These are phyloP conservation scores for Mizuhopecten yessoensis DNA, from an alignment of 1,140 invertebrate genomes.

Conservation along the genomic window DNA sequence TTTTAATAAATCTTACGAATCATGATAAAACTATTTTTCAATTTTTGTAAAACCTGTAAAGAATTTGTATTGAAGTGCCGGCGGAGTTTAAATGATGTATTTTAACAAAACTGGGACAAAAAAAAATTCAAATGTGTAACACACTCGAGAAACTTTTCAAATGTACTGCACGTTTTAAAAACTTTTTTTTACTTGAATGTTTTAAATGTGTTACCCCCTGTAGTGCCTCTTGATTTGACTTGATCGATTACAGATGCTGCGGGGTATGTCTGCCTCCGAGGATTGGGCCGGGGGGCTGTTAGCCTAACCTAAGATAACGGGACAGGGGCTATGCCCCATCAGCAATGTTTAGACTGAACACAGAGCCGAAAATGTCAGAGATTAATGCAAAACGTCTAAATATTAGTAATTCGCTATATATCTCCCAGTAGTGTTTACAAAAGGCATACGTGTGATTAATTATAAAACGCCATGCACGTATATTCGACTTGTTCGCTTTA, in stretches of 20 bases:
- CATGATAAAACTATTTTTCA: too few relatives aligned
- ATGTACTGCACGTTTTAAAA: too few relatives aligned
- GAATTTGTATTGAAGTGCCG: too few relatives aligned
- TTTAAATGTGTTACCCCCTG: background rate
- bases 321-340: constrained; percentile 9
- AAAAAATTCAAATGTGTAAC: too few relatives aligned
- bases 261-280: background rate
- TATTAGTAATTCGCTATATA: constrained; percentile 22
- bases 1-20: too few relatives aligned
- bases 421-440: constrained; percentile 11
- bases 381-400: constrained; percentile 35
- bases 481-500: background rate
- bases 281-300: constrained; percentile 10
- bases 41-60: too few relatives aligned
- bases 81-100: too few relatives aligned
- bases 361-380: background rate
- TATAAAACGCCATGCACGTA: background rate
- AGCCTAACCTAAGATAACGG: background rate
- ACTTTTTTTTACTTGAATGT: background rate
- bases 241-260: constrained; percentile 29
- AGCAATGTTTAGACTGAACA: constrained; percentile 18
- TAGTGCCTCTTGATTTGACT: background rate
- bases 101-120: too few relatives aligned
- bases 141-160: too few relatives aligned
- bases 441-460: constrained; percentile 23